Percentiles rank a stretch among this genome's conserved stretches.
These are phyloP conservation scores for Euglossa dilemma DNA, from an alignment of 1,140 invertebrate species.

Conservation along the genomic window DNA sequence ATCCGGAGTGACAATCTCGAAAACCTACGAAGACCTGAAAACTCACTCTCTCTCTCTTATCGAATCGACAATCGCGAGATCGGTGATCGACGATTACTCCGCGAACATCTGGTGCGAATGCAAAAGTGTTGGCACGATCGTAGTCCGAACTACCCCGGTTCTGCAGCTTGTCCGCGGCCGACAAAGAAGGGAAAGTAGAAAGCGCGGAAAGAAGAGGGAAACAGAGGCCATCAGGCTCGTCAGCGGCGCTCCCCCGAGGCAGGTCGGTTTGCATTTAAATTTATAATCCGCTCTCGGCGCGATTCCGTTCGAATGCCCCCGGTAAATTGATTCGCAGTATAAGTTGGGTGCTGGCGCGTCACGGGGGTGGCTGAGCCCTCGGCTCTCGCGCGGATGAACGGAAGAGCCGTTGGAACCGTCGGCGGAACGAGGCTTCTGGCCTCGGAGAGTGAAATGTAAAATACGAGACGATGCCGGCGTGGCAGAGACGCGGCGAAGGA, in stretches of 20 bases:
- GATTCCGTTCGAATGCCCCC: constrained; percentile 58
- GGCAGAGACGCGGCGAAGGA: background rate
- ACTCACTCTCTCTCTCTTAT: too few relatives aligned
- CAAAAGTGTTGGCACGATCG: background rate
- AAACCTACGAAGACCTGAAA: too few relatives aligned
- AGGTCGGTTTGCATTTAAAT: constrained; percentile 75
- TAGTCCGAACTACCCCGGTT: background rate
- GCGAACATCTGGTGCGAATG: too few relatives aligned
- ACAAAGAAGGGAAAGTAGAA: background rate
- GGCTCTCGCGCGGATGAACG: background rate
- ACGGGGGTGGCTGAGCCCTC: constrained; percentile 6
- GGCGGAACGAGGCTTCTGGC: background rate
- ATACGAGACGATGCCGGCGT: constrained; percentile 13
- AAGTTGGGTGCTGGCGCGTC: constrained; percentile 46
- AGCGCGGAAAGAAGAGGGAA: background rate
- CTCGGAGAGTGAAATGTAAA: constrained; percentile 32
- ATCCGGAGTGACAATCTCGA: too few relatives aligned
- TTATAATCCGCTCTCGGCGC: constrained; percentile 69
- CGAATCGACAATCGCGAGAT: background rate
- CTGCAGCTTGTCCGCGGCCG: background rate
- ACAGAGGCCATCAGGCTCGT: background rate
- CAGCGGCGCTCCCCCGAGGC: constrained; percentile 19
- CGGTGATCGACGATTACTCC: constrained; percentile 19
- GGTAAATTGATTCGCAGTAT: constrained; percentile 75
- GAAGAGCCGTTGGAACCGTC: background rate